Base-by-base conservation (phyloP, 1,140 invertebrate species). In the Drosophila bocqueti region DNA sequence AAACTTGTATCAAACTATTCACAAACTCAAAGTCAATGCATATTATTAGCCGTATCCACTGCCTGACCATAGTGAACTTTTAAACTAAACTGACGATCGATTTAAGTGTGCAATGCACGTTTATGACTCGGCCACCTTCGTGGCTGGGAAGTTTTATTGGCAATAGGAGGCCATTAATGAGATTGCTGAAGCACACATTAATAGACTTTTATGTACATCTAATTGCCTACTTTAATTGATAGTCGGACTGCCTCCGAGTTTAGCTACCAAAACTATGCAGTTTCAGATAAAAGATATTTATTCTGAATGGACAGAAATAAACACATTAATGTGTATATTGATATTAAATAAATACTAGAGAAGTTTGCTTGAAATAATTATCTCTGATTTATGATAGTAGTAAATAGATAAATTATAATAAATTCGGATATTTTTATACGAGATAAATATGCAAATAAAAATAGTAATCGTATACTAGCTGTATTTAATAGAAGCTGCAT, bases 91-190 rank as follows among this genome's bases (percentile, higher is more conserved):
- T 13, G 36, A 24, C 10, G 54, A 73, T 73, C 67, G 46, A 34
- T 55, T 84, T 81, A 50, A 46, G 54, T 52, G 58, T 87, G 81
- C 85, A 38, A 21, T 7, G 42, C 84, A 77, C 75, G 75, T 77
- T 75, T 67, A 60, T 77, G 24, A n/a, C 66, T 57, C 54, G 54
- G 40, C 63, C 50, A 52, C 24, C 69, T 77, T 71, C n/a, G 10
- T 13, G 36, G 46, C 57, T 58, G 65, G 15, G 10, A 78, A 71
- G 73, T 87, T 84, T 89, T 77, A 78, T 83, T 81, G 76, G n/a
- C n/a, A n/a, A n/a, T n/a, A n/a, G n/a, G n/a, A n/a, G n/a, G 68
- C 66, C 66, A 59, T 76, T 78, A 78, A 89, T 79, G 67, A 72
- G 62, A 62, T 78, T 69, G 73, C 66, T 72, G 47, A 52, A 52